Conservation (phyloP, 2,888 invertebrate species). For the Drosophila greeni region DNA sequence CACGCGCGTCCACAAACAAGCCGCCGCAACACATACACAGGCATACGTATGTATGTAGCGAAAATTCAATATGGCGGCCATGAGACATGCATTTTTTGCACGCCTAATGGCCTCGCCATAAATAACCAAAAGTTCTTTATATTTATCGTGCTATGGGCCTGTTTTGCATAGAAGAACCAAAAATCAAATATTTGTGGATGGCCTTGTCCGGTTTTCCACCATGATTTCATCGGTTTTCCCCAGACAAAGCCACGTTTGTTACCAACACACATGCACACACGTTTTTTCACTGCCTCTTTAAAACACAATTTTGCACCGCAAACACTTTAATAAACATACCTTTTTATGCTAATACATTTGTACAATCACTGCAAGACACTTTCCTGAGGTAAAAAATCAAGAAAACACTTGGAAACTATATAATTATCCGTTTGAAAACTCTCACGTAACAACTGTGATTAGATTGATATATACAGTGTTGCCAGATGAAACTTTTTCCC, state of each 20-base stretch:
- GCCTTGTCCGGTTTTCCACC: not conserved
- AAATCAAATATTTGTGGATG: not conserved
- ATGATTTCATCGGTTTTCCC: not conserved
- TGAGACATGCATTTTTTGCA: constrained; percentile 48
- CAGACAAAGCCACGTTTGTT: constrained; percentile 59
- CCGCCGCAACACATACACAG: constrained; percentile 15
- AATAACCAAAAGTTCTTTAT: not conserved
- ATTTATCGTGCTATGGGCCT: not conserved
- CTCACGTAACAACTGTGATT: constrained; percentile 67
- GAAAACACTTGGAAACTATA: constrained; percentile 57
- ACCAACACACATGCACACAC: constrained; percentile 36
- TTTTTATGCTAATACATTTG: constrained; percentile 64
- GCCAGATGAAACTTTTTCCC: too few species aligned
- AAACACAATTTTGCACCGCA: not conserved
- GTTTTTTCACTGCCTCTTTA: constrained; percentile 10
- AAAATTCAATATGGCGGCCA: constrained; percentile 66
- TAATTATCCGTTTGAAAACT: constrained; percentile 54
- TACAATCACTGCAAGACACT: constrained; percentile 54
- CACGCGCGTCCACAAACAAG: constrained; percentile 34
- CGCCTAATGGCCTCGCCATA: constrained; percentile 2
- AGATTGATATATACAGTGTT: too few species aligned
- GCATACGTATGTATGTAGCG: constrained; percentile 6
- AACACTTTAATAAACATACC: constrained; percentile 52
- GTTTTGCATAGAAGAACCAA: not conserved
- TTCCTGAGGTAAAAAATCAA: constrained; percentile 41